Evolutionary conservation across 2,888 invertebrate species (phyloP), one percentile per base, ranked within the genome.

Genomic region (Leptodirus hochenwartii): DNA sequence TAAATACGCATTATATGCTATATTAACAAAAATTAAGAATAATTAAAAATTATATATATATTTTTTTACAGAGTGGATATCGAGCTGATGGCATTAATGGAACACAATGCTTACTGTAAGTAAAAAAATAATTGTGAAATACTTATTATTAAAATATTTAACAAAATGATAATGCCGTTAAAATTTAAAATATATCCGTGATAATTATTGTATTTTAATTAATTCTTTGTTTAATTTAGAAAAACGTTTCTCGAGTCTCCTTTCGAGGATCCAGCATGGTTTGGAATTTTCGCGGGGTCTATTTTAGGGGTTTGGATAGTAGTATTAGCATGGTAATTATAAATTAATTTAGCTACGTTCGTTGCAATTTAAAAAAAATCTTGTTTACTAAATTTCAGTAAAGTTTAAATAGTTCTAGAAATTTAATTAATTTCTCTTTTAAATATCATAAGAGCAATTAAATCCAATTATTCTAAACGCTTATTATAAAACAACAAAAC

Each of bases 271-370:
- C 66, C 69, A 4, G 64, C 64, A 47, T 71, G 70, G 63, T 64
- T 67, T 44, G 69, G 69, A 38, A 63, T 70, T 44, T 68, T 66
- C 54, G 59, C 64, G 27, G 64, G 65, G 38, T 56, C 70, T 43
- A 58, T 71, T 47, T 64, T 71, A 50, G 51, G 66, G 44, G 58
- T 69, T 45, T 73, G 72, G 71, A 60, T 67, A 44, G 56, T 70
- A 46, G 58, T 69, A 41, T 62, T 69, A 45, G 52, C 68, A 46
- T 59, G 69, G 71, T 72, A 53, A 67, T 65, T 49, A 35, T 15
- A 27, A 8, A n/a, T 30, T 13, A 4, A 14, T 9, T 11, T 30
- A 8, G 20, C 20, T n/a, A 20, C n/a, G 8, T 27, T 20, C 12
- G 17, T 15, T 4, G 12, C n/a, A 8, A 8, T 20, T 29, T n/a